phyloP scores from a whole-genome alignment of 2,888 invertebrate species.

The Nomada flava region DNA sequence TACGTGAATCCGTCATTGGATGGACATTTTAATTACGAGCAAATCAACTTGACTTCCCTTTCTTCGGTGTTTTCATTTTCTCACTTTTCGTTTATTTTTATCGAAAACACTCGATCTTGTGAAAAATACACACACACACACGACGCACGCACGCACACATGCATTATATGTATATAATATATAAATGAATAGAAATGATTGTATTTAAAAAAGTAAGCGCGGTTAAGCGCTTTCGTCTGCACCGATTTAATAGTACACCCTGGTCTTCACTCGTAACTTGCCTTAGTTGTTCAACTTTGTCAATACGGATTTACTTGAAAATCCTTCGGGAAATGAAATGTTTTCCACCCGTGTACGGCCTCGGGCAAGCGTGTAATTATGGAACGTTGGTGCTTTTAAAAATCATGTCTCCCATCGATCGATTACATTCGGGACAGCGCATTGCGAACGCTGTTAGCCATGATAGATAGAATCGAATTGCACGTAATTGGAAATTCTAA shows the following conservation, averaged over 20 bases:
- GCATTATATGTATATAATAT: conserved; percentile 5
- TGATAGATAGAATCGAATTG: no score
- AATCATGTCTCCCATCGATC: no score
- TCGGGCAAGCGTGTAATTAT: no score
- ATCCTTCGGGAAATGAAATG: no score
- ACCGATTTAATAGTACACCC: background rate
- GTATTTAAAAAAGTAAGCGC: conserved; percentile 36
- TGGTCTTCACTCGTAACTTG: background rate
- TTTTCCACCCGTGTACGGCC: no score
- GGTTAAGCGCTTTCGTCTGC: conserved; percentile 3
- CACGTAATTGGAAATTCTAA: no score
- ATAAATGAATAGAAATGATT: conserved; percentile 56
- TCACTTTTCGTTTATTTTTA: conserved; percentile 48
- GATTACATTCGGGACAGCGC: no score
- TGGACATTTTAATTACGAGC: conserved; percentile 55
- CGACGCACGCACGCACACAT: background rate
- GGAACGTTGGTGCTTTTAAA: no score
- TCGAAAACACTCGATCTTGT: conserved; percentile 46
- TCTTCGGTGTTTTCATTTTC: background rate
- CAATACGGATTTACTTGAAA: no score
- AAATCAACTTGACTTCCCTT: background rate
- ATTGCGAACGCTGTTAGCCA: no score
- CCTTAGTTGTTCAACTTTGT: background rate
- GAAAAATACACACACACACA: conserved; percentile 34
- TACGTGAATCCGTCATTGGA: background rate